These are phyloP conservation scores for Tachyglossus aculeatus DNA, from an alignment of 2,797 vertebrate genomes.

Conservation along the genomic window DNA sequence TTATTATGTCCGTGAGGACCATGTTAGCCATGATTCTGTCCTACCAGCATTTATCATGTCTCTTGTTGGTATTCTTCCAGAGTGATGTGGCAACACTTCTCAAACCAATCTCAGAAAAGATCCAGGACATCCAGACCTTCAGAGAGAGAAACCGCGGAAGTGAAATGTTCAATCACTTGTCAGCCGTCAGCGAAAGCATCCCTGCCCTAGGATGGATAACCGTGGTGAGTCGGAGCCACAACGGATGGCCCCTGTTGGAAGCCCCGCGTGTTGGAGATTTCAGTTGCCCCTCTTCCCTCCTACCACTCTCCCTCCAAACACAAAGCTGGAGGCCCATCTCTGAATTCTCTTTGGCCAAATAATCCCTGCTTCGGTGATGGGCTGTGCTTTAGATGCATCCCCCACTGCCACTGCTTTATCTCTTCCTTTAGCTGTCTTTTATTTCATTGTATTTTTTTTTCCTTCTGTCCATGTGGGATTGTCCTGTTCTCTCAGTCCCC, in stretches of 20 bases:
- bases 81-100: constrained; percentile 83
- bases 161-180: constrained; percentile 94
- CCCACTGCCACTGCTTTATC: constrained; percentile 1
- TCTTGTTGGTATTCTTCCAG: constrained; percentile 64
- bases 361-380: not conserved
- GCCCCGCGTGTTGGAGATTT: not conserved
- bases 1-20: too few relatives aligned
- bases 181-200: constrained; percentile 95
- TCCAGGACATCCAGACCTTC: constrained; percentile 94
- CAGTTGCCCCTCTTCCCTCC: not conserved
- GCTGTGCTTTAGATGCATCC: not conserved
- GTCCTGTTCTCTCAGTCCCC: constrained; percentile 80
- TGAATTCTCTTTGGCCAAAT: constrained; percentile 12
- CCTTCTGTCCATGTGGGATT: constrained; percentile 65
- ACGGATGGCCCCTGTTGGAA: too few relatives aligned
- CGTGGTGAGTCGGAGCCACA: constrained; percentile 81
- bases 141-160: constrained; percentile 93
- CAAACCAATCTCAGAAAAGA: constrained; percentile 93
- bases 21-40: not conserved
- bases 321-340: constrained; percentile 18
- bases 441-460: constrained; percentile 58
- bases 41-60: constrained; percentile 1
- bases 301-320: not conserved
- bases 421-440: constrained; percentile 47
- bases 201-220: constrained; percentile 96